These are phyloP conservation scores for Sialia sialis DNA, from an alignment of 2,113 vertebrate species.

Conservation along the genomic window DNA sequence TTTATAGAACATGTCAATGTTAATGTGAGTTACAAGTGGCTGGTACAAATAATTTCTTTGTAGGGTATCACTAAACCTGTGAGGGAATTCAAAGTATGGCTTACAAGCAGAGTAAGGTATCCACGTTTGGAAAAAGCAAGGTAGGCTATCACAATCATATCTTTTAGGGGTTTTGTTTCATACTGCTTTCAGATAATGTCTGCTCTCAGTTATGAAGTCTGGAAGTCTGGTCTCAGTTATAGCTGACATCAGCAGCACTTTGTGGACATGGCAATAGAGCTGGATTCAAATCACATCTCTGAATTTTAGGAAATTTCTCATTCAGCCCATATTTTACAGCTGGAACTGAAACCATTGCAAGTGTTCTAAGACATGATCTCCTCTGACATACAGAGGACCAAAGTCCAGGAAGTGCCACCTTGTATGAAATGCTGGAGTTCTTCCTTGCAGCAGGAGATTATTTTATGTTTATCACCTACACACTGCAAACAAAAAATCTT, in stretches of 20 bases:
- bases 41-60: not conserved
- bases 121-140: not conserved
- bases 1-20: not conserved
- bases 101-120: not conserved
- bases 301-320: not conserved
- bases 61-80: not conserved
- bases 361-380: not conserved
- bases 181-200: not conserved
- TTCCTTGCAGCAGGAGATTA: not conserved
- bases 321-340: not conserved
- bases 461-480: not conserved
- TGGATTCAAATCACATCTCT: not conserved
- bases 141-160: too few relatives aligned
- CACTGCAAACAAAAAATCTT: not conserved
- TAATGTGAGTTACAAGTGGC: not conserved
- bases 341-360: not conserved
- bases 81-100: not conserved
- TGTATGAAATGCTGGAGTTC: not conserved
- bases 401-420: not conserved
- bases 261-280: not conserved
- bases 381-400: not conserved
- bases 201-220: not conserved
- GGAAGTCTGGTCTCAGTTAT: not conserved
- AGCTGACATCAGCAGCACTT: not conserved
- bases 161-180: not conserved